Conservation (phyloP, 2,797 vertebrate genomes). For the Brachyalestes nurse region DNA sequence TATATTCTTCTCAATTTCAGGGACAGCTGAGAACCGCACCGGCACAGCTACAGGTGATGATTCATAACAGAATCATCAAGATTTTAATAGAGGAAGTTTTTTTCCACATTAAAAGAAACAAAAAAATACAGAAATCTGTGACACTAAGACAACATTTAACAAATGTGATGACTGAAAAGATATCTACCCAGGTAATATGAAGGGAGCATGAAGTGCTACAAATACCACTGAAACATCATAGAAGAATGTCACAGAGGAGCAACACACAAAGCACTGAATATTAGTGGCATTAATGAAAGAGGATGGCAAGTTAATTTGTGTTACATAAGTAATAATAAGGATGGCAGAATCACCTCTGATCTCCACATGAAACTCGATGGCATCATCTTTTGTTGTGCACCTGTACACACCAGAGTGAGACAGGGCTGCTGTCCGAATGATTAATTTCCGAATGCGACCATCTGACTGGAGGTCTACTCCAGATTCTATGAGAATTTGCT, state of each 20-base stretch:
- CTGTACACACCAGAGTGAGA: constrained; percentile 79
- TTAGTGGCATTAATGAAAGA: constrained; percentile 73
- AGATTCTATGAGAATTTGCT: constrained; percentile 69
- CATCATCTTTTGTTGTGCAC: constrained; percentile 79
- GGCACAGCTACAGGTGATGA: constrained; percentile 77
- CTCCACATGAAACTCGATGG: constrained; percentile 79
- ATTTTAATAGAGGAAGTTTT: constrained; percentile 36
- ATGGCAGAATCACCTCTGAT: constrained; percentile 86
- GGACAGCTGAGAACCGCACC: constrained; percentile 71
- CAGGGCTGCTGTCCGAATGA: constrained; percentile 74
- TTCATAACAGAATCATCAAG: constrained; percentile 72
- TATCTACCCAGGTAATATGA: constrained; percentile 15
- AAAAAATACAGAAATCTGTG: constrained; percentile 19
- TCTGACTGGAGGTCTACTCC: constrained; percentile 75
- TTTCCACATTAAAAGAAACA: constrained; percentile 8
- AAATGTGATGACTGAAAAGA: constrained; percentile 26
- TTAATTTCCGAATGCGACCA: constrained; percentile 74
- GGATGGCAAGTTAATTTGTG: constrained; percentile 36
- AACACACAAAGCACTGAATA: constrained; percentile 66
- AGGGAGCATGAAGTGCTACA: constrained; percentile 18
- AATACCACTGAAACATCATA: constrained; percentile 59
- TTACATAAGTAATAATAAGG: constrained; percentile 62
- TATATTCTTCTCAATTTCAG: constrained; percentile 76
- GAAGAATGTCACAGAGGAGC: constrained; percentile 62
- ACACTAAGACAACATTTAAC: constrained; percentile 45